A percentile compares a stretch with the other conserved stretches of the same genome.
These are phyloP conservation scores for Cacatua alba DNA, from an alignment of 2,113 vertebrate species.

Conservation along the genomic window DNA sequence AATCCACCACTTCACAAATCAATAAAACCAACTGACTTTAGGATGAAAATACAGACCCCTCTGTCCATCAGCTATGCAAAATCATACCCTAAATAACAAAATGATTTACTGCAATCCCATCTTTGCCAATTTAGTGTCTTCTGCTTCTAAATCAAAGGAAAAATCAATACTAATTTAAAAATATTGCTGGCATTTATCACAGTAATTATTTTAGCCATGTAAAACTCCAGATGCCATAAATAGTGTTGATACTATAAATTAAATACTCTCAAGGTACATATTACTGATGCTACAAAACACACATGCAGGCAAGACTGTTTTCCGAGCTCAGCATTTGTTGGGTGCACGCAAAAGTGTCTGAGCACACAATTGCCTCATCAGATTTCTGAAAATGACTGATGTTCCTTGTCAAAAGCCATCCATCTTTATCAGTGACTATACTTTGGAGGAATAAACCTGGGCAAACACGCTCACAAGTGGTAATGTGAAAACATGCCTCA, in stretches of 20 bases:
- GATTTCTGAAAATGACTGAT: constrained; percentile 24
- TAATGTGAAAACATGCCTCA: not conserved
- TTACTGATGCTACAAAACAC: constrained; percentile 29
- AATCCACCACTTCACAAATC: not conserved
- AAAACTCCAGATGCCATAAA: constrained; percentile 55
- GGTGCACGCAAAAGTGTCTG: not conserved
- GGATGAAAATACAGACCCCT: not conserved
- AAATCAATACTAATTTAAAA: constrained; percentile 59
- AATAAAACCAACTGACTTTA: not conserved
- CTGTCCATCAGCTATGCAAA: not conserved
- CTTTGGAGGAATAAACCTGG: not conserved
- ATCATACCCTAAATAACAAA: not conserved
- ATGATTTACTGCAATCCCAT: constrained; percentile 12
- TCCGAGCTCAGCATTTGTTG: constrained; percentile 18
- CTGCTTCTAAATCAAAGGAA: constrained; percentile 33
- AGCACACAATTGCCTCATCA: not conserved
- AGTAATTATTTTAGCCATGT: constrained; percentile 59
- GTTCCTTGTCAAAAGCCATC: constrained; percentile 7
- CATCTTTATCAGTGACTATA: not conserved
- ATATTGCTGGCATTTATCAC: constrained; percentile 61
- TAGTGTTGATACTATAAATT: constrained; percentile 50
- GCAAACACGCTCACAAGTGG: not conserved
- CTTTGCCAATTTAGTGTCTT: constrained; percentile 45
- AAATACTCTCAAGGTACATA: constrained; percentile 33
- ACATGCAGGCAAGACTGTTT: constrained; percentile 7